phyloP scores from a whole-genome alignment of 1,140 invertebrate species.

The Akabosia matsudoensis region DNA sequence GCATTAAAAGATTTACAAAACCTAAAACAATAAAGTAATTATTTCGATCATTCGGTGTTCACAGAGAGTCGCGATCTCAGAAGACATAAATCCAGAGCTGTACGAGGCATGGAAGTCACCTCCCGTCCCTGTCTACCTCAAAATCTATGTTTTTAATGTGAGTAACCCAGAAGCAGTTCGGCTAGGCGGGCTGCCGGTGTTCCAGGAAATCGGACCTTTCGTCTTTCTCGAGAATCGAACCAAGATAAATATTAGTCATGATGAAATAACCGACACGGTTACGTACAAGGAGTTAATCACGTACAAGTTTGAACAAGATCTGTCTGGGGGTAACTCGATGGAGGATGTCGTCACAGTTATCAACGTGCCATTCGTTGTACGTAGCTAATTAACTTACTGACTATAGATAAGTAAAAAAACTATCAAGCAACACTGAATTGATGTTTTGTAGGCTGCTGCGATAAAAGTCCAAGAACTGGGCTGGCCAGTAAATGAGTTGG shows the following conservation, averaged over 20 bases:
- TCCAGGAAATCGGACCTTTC: conserved; percentile 32
- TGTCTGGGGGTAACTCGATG: conserved; percentile 18
- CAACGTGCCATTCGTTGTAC: conserved; percentile 39
- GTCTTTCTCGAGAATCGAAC: conserved; percentile 30
- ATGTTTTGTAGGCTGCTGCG: conserved; percentile 3
- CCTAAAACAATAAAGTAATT: neutral
- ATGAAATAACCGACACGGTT: conserved; percentile 28
- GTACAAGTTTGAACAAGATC: conserved; percentile 27
- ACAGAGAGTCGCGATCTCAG: neutral
- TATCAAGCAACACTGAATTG: neutral
- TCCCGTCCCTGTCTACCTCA: conserved; percentile 55
- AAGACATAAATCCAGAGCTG: conserved; percentile 24
- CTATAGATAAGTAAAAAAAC: neutral
- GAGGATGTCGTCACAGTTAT: conserved; percentile 34
- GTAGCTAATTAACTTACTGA: neutral
- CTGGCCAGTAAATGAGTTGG: neutral
- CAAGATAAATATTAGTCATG: neutral
- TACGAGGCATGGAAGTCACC: conserved; percentile 34
- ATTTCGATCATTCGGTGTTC: too few species aligned
- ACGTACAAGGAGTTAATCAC: conserved; percentile 4
- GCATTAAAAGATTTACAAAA: neutral
- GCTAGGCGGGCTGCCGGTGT: neutral
- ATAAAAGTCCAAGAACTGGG: neutral
- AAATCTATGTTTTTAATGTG: conserved; percentile 57
- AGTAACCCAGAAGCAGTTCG: conserved; percentile 54